Evolutionary conservation across 2,888 invertebrate species (phyloP).

Genomic region (Carabus problematicus): DNA sequence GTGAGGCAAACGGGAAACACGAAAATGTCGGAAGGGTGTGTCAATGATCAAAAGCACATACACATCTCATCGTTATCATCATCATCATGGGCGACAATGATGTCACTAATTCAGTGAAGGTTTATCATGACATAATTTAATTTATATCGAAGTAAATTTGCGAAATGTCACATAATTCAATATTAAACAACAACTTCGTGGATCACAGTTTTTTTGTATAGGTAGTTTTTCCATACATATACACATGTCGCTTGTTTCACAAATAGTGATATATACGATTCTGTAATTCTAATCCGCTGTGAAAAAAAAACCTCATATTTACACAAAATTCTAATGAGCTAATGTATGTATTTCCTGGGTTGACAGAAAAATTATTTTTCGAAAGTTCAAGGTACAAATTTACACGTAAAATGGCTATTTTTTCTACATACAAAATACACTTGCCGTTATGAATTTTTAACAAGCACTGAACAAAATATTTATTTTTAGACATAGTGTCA

Average conservation of each 20-base stretch:
- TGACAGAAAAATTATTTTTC: conserved; percentile 7
- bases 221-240: background rate
- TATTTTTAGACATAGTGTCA: too few species aligned
- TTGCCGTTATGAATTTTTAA: too few species aligned
- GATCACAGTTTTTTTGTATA: background rate
- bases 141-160: conserved; percentile 2
- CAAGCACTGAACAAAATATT: too few species aligned
- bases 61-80: too few species aligned
- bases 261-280: too few species aligned
- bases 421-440: too few species aligned
- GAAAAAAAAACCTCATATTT: background rate
- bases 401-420: background rate
- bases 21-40: too few species aligned
- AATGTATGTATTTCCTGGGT: background rate
- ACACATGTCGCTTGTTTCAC: too few species aligned
- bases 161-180: conserved; percentile 4
- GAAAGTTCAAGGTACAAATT: conserved; percentile 9
- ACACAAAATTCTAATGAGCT: background rate
- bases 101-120: background rate
- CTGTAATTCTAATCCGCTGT: background rate
- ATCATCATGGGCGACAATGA: too few species aligned
- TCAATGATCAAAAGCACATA: too few species aligned
- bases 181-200: background rate
- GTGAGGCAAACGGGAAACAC: too few species aligned
- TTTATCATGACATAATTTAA: background rate